Conservation (phyloP, 2,113 vertebrate species). For the Tetraodon nigroviridis region DNA sequence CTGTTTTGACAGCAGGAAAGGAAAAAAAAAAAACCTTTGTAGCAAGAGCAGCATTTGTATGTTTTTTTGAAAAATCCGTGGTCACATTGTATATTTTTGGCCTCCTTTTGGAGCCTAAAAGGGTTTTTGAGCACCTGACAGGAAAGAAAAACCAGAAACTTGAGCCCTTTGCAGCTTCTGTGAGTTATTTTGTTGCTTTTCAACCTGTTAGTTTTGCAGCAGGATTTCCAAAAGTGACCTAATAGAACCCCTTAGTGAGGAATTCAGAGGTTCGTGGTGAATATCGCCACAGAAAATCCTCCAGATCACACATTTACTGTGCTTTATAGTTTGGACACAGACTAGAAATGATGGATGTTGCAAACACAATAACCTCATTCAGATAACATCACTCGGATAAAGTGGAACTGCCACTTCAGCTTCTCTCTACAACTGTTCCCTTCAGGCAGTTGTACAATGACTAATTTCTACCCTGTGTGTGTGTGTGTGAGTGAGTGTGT, state of each 20-base stretch:
- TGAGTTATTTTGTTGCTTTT: no score
- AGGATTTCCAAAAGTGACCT: no score
- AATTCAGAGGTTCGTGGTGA: background rate
- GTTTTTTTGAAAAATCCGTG: no score
- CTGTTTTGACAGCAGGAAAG: background rate
- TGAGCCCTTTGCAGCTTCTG: background rate
- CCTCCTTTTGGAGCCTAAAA: background rate
- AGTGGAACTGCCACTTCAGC: slow-evolving; percentile 13
- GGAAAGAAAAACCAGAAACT: background rate
- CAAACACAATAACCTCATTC: background rate
- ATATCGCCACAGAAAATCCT: background rate
- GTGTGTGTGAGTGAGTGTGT: background rate
- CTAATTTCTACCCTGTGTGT: slow-evolving; percentile 8
- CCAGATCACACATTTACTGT: no score
- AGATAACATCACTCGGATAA: background rate
- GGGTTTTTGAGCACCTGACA: background rate
- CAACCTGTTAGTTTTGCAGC: no score
- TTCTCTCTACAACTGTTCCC: slow-evolving; percentile 17
- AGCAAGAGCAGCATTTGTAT: background rate
- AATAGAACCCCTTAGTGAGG: no score
- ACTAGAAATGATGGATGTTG: background rate
- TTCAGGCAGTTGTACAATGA: slow-evolving; percentile 31
- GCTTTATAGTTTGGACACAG: slow-evolving; percentile 42
- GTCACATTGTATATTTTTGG: background rate
- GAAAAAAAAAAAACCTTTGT: background rate